phyloP scores from a whole-genome alignment of 2,113 vertebrate species.

The Nannobrachium achirus region DNA sequence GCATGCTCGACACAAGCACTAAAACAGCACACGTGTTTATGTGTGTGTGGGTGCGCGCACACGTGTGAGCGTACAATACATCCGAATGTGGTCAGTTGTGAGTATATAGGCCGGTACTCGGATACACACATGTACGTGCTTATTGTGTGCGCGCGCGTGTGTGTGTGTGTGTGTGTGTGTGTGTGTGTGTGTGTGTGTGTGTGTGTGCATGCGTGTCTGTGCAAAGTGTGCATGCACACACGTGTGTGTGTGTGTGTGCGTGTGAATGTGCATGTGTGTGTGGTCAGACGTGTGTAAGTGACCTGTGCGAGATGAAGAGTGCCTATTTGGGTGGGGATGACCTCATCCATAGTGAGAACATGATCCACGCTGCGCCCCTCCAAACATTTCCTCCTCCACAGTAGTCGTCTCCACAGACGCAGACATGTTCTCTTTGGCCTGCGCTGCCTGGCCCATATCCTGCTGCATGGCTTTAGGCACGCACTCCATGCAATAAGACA shows the following conservation, averaged over 20 bases:
- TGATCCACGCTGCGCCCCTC: constrained; percentile 47
- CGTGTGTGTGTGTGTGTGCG: neutral
- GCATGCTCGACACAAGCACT: too few relatives aligned
- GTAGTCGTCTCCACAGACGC: constrained; percentile 49
- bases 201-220: neutral
- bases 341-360: constrained; percentile 55
- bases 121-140: too few relatives aligned
- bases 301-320: constrained; percentile 28
- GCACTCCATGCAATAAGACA: too few relatives aligned
- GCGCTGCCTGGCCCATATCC: constrained; percentile 16
- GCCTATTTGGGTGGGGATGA: constrained; percentile 52
- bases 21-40: neutral
- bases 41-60: neutral
- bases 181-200: constrained; percentile 12
- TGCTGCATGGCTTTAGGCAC: constrained; percentile 11
- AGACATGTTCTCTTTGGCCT: constrained; percentile 28
- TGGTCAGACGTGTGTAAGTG: constrained; percentile 30
- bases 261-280: constrained; percentile 25
- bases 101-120: too few relatives aligned
- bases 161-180: neutral
- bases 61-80: too few relatives aligned
- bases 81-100: too few relatives aligned
- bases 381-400: constrained; percentile 36
- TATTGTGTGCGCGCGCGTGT: too few relatives aligned
- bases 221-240: constrained; percentile 9